A percentile compares a stretch with the other conserved stretches of the same genome.
Conservation (phyloP, 2,888 invertebrate genomes). For the Ectobius pallidus region DNA sequence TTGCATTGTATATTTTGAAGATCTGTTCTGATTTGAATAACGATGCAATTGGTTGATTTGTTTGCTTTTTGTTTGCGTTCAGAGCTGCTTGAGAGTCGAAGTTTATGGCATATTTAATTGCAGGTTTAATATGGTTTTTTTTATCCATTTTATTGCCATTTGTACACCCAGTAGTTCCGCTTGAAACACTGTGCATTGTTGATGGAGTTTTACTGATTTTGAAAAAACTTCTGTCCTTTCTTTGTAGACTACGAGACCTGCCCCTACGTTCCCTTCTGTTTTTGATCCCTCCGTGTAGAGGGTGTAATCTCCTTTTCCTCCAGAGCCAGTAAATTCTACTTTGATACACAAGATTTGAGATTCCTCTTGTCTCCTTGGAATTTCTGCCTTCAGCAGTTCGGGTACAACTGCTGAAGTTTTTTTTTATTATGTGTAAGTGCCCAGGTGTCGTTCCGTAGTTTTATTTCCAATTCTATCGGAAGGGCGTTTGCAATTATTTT, state of each 20-base stretch:
- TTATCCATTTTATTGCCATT: slow-evolving; percentile 10
- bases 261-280: slow-evolving; percentile 1
- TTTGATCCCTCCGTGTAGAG: slow-evolving; percentile 2
- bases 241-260: slow-evolving; percentile 10
- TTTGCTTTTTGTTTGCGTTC: background rate
- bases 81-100: background rate
- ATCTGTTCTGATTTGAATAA: background rate
- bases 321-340: background rate
- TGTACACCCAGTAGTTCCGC: background rate
- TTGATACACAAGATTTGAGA: background rate
- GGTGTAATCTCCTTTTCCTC: background rate
- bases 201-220: background rate
- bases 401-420: background rate
- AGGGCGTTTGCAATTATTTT: background rate
- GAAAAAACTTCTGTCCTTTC: background rate
- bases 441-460: background rate
- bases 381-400: background rate
- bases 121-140: background rate
- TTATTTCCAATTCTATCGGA: background rate
- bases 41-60: background rate
- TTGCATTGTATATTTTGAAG: background rate
- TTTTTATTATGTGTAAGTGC: background rate
- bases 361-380: too few relatives aligned
- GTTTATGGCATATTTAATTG: slow-evolving; percentile 2
- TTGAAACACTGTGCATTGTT: background rate